Evolutionary conservation across 1,140 invertebrate genomes (phyloP), one percentile per base, ranked within the genome.

Genomic region (Anastatus disparis): DNA sequence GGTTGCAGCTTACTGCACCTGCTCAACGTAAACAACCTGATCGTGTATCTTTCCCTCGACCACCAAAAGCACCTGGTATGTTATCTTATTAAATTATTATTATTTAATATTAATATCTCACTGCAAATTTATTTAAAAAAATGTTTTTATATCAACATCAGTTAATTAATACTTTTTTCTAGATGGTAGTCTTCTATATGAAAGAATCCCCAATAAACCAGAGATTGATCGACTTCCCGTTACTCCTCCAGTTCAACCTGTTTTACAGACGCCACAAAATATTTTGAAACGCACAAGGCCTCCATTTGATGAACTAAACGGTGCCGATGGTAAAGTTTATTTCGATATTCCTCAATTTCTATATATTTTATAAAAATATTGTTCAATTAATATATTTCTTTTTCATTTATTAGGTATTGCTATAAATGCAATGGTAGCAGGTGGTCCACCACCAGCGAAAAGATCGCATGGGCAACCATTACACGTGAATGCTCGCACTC

Each of bases 271-370:
- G 9, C 82, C 83, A 58, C 87, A 87, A 62, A 86, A 89, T 62
- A 90, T 93, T 58, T 81, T 93, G 70, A 94, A 93, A 84, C 84
- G 85, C 70, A 76, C 83, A 74, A 89, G 93, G 84, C 87, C 93
- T 69, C 87, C 89, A 6, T 95, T 94, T 83, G 94, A 96, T 77
- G 94, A 97, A 82, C 89, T 94, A 72, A 96, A 97, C 88, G 95
- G 95, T 72, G 90, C 94, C 75, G 94, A 95, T 87, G 92, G 93
- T 94, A 89, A 91, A 88, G 89, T 81, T 48, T 22, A 17, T 2
- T 20, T 48, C 12, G 40, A 42, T 48, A 48, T 48, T 48, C 20
- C 10, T 26, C n/a, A n/a, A 10, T 35, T 35, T 35, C 31, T 35
- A 35, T 6, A 6, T 6, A 35, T 35, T 35, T 35, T 35, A 35